Conservation (phyloP, 1,140 invertebrate genomes). For the Megalonaias nervosa region DNA sequence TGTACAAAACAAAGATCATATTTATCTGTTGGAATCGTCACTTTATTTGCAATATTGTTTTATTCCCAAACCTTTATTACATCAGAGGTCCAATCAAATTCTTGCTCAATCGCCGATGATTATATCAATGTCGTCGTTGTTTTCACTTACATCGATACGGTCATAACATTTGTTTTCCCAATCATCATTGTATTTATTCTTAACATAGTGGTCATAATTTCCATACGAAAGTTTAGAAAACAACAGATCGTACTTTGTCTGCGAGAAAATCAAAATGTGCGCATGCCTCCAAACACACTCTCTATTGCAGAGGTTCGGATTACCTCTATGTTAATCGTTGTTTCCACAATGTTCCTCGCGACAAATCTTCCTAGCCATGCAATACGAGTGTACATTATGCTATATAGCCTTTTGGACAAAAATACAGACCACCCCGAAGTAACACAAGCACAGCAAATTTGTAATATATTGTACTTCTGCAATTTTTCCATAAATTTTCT, state of each 20-base stretch:
- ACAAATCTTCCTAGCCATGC: constrained; percentile 81
- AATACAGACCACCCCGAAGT: background rate
- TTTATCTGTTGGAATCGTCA: constrained; percentile 28
- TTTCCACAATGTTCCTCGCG: constrained; percentile 84
- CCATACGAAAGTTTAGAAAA: constrained; percentile 41
- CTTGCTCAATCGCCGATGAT: constrained; percentile 20
- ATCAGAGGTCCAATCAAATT: constrained; percentile 23
- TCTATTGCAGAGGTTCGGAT: constrained; percentile 72
- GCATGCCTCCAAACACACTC: constrained; percentile 8
- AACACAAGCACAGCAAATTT: constrained; percentile 68
- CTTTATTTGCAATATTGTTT: constrained; percentile 33
- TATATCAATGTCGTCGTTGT: constrained; percentile 68
- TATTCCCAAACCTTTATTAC: constrained; percentile 52
- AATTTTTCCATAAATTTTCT: constrained; percentile 90
- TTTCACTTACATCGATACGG: constrained; percentile 75
- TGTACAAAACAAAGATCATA: constrained; percentile 53
- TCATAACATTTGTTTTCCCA: constrained; percentile 74
- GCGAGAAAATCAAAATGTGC: background rate
- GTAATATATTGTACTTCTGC: constrained; percentile 79
- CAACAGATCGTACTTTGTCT: constrained; percentile 32
- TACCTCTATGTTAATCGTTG: constrained; percentile 85
- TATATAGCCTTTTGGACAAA: constrained; percentile 1
- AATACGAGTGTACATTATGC: constrained; percentile 50
- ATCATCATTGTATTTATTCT: constrained; percentile 73
- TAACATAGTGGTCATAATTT: constrained; percentile 76